phyloP scores from a whole-genome alignment of 2,797 vertebrate species.

The Zenarchopterus dispar region DNA sequence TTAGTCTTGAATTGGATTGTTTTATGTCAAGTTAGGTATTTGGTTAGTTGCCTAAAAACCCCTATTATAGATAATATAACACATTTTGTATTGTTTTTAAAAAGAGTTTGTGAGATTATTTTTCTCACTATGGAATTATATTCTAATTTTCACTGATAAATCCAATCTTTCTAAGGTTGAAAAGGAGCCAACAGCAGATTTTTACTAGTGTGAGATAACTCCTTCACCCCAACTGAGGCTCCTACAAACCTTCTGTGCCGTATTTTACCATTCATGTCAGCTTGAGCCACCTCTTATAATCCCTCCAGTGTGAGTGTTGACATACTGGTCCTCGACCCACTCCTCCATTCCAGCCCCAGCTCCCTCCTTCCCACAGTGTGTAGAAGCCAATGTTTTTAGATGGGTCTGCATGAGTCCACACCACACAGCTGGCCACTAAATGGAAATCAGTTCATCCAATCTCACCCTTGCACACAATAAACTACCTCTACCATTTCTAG shows the following conservation, averaged over 20 bases:
- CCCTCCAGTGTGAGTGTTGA: conserved; percentile 31
- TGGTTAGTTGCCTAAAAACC: no score
- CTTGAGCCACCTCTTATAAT: conserved; percentile 66
- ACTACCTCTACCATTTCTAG: conserved; percentile 36
- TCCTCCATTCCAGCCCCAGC: background rate
- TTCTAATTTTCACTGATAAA: conserved; percentile 5
- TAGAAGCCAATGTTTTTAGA: conserved; percentile 57
- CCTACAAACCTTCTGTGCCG: conserved; percentile 25
- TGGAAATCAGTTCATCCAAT: conserved; percentile 61
- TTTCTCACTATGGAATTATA: background rate
- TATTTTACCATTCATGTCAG: conserved; percentile 66
- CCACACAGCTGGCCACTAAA: conserved; percentile 70
- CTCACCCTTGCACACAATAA: conserved; percentile 57
- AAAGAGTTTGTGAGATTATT: background rate
- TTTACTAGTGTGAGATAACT: conserved; percentile 23
- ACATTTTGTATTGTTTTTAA: no score
- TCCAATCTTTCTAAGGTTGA: conserved; percentile 3
- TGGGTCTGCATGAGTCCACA: conserved; percentile 45
- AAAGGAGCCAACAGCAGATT: conserved; percentile 13
- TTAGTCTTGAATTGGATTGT: no score
- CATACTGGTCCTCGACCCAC: conserved; percentile 26
- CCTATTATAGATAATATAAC: no score
- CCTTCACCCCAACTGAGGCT: conserved; percentile 40
- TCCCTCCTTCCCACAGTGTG: conserved; percentile 6
- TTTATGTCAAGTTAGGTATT: no score